Conservation (phyloP, 2,797 vertebrate species). For the Leptoclinus maculatus region DNA sequence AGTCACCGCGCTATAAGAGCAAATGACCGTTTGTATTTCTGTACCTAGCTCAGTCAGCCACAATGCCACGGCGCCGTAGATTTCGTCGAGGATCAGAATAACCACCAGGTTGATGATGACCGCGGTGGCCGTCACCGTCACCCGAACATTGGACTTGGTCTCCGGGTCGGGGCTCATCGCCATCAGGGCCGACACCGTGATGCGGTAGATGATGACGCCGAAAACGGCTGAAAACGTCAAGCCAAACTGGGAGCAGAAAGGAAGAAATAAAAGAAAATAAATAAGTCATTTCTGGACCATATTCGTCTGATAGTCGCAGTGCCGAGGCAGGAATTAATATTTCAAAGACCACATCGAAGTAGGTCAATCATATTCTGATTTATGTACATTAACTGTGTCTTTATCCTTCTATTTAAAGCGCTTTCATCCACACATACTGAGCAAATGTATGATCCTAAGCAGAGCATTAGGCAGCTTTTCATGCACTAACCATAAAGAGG, state of each 20-base stretch:
- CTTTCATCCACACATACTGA: slow-evolving; percentile 9
- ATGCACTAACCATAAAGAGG: slow-evolving; percentile 91
- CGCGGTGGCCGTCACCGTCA: slow-evolving; percentile 93
- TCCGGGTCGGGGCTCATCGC: slow-evolving; percentile 90
- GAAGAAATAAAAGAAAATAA: neutral
- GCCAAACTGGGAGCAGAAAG: slow-evolving; percentile 84
- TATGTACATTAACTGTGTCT: slow-evolving; percentile 11
- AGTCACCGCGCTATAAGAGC: neutral
- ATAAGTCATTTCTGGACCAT: slow-evolving; percentile 7
- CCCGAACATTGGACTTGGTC: slow-evolving; percentile 90
- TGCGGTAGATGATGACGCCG: slow-evolving; percentile 94
- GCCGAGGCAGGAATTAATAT: slow-evolving; percentile 30
- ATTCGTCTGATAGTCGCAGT: slow-evolving; percentile 11
- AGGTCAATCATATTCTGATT: slow-evolving; percentile 25
- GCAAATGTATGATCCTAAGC: neutral
- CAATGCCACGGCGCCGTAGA: slow-evolving; percentile 93
- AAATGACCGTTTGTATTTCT: neutral
- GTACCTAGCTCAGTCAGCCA: slow-evolving; percentile 98
- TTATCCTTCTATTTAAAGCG: slow-evolving; percentile 10
- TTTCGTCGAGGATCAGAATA: slow-evolving; percentile 97
- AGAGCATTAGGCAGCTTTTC: neutral
- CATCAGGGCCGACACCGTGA: slow-evolving; percentile 91
- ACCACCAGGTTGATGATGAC: slow-evolving; percentile 98
- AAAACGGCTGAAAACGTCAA: slow-evolving; percentile 95
- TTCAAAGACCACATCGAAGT: slow-evolving; percentile 30